phyloP scores from a whole-genome alignment of 1,140 invertebrate genomes.

The Drosophila subpulchrella region DNA sequence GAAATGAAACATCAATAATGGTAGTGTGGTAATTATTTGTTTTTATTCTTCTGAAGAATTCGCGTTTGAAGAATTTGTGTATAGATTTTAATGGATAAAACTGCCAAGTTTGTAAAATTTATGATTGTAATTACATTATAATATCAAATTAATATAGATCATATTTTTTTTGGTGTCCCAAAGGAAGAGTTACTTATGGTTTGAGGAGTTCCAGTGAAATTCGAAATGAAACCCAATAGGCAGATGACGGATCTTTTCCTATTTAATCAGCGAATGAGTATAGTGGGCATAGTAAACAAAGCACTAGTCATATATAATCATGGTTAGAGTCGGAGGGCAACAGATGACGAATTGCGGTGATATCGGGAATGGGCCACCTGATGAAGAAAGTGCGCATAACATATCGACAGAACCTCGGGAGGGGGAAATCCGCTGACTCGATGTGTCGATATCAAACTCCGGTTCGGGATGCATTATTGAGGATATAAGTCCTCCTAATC shows the following conservation, averaged over 20 bases:
- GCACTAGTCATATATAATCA: conserved; percentile 9
- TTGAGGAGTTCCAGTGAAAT: background rate
- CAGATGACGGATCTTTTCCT: background rate
- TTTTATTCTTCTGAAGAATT: too few relatives aligned
- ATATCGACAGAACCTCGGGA: background rate
- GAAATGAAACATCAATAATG: too few relatives aligned
- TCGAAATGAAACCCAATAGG: background rate
- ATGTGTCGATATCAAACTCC: background rate
- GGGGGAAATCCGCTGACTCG: conserved; percentile 14
- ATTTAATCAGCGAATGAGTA: conserved; percentile 11
- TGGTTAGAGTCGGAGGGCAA: background rate
- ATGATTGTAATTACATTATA: too few relatives aligned
- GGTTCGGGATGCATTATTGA: background rate
- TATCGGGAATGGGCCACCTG: conserved; percentile 9
- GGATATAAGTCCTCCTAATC: background rate
- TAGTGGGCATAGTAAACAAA: conserved; percentile 3
- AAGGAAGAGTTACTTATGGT: too few relatives aligned
- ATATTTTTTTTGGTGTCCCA: too few relatives aligned
- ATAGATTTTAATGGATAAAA: too few relatives aligned
- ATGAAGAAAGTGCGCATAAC: conserved; percentile 4
- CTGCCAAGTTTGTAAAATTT: too few relatives aligned
- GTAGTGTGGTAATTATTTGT: too few relatives aligned
- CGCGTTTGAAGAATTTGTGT: too few relatives aligned
- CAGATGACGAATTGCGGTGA: conserved; percentile 14
- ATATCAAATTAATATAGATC: too few relatives aligned